Conservation (phyloP, 35 echinoderm and acorn worm species). For the Apostichopus japonicus region DNA sequence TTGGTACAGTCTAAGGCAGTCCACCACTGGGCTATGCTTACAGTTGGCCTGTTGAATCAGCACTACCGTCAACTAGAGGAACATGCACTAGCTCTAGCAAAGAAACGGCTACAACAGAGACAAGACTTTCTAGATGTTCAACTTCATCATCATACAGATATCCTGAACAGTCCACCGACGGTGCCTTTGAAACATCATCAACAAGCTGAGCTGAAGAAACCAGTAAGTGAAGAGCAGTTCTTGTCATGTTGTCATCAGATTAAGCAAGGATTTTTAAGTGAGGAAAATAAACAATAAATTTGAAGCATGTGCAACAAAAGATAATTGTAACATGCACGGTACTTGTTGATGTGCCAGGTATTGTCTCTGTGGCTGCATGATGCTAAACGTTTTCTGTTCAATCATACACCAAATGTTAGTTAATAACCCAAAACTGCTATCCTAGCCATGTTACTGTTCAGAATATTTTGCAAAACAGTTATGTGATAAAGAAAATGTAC, state of each 20-base stretch:
- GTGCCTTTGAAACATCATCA: constrained; percentile 33
- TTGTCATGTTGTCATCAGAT: not conserved
- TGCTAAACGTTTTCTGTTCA: no score
- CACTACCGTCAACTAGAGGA: constrained; percentile 79
- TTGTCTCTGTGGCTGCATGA: no score
- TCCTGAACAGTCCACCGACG: constrained; percentile 54
- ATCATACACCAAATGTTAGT: no score
- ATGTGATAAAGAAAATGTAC: no score
- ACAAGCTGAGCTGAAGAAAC: constrained; percentile 21
- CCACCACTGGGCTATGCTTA: constrained; percentile 85
- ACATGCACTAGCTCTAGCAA: constrained; percentile 74
- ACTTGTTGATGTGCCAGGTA: no score
- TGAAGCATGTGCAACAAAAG: no score
- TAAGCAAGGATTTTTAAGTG: not conserved
- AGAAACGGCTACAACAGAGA: constrained; percentile 70
- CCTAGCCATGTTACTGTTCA: no score
- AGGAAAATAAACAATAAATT: no score
- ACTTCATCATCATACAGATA: constrained; percentile 68
- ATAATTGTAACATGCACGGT: no score
- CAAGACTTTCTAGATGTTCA: constrained; percentile 79
- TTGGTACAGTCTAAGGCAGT: not conserved
- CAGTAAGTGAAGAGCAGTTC: not conserved
- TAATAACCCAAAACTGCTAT: no score
- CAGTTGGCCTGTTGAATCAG: constrained; percentile 84
- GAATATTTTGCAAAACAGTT: no score